phyloP scores from a whole-genome alignment of 1,140 invertebrate species.

The Steinernema feltiae region DNA sequence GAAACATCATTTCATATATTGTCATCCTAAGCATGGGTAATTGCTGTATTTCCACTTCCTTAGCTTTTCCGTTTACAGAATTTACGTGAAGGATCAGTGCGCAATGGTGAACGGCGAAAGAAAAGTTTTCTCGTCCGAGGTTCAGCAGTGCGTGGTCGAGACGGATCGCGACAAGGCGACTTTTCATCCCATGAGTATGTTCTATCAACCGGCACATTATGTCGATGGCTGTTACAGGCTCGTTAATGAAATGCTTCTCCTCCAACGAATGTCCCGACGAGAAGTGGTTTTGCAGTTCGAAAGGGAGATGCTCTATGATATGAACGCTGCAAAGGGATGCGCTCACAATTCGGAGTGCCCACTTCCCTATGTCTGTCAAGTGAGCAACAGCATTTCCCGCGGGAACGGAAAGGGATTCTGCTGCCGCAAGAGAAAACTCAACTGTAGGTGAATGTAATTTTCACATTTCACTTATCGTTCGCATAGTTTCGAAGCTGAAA shows the following conservation, averaged over 20 bases:
- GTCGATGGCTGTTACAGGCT: background rate
- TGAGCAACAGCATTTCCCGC: background rate
- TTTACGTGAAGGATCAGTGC: constrained; percentile 24
- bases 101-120: constrained; percentile 24
- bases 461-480: background rate
- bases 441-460: background rate
- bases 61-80: background rate
- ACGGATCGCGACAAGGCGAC: background rate
- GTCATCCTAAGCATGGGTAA: constrained; percentile 21
- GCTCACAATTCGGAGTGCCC: constrained; percentile 18
- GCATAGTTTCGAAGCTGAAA: background rate
- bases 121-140: constrained; percentile 20
- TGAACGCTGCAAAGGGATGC: background rate
- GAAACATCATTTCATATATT: constrained; percentile 24
- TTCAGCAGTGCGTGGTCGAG: constrained; percentile 22
- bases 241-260: constrained; percentile 9
- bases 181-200: constrained; percentile 20
- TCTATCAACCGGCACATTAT: background rate
- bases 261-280: constrained; percentile 19
- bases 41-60: background rate
- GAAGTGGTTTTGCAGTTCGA: constrained; percentile 22
- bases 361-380: constrained; percentile 15
- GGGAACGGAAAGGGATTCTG: constrained; percentile 13
- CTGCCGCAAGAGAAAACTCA: background rate
- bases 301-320: constrained; percentile 11